These are phyloP conservation scores for Acropora tenuis DNA, from an alignment of 64 coral and sea anemone species.

Conservation along the genomic window DNA sequence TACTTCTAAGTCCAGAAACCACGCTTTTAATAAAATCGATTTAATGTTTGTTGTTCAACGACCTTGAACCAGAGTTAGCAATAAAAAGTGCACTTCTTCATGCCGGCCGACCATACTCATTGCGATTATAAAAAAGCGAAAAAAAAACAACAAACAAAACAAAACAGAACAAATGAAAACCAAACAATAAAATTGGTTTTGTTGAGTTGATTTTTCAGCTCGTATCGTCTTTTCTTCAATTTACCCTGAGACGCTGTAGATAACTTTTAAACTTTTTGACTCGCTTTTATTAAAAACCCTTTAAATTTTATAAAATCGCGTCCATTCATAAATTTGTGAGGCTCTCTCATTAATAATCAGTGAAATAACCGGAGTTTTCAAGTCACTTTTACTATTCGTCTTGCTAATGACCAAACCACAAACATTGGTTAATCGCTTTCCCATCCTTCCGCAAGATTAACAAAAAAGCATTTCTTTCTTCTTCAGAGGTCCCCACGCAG, in stretches of 20 bases:
- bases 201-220: neutral
- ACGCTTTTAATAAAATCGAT: no score
- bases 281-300: slow-evolving; percentile 4
- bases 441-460: slow-evolving; percentile 46
- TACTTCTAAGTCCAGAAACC: no score
- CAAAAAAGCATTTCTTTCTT: neutral
- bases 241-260: neutral
- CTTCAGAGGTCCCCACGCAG: neutral
- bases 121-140: no score
- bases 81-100: neutral
- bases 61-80: neutral
- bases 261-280: slow-evolving; percentile 13
- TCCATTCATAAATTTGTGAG: neutral
- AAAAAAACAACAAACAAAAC: no score
- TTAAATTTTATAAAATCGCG: slow-evolving; percentile 29
- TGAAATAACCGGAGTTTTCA: neutral
- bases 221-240: neutral
- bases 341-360: neutral
- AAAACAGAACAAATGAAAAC: no score
- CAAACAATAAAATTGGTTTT: neutral
- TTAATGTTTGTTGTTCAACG: neutral
- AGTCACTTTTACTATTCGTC: slow-evolving; percentile 25
- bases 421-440: slow-evolving; percentile 15
- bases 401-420: slow-evolving; percentile 47
- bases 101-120: neutral